These are phyloP conservation scores for Neolamprologus modestus DNA, from an alignment of 2,113 vertebrate genomes.

Conservation along the genomic window DNA sequence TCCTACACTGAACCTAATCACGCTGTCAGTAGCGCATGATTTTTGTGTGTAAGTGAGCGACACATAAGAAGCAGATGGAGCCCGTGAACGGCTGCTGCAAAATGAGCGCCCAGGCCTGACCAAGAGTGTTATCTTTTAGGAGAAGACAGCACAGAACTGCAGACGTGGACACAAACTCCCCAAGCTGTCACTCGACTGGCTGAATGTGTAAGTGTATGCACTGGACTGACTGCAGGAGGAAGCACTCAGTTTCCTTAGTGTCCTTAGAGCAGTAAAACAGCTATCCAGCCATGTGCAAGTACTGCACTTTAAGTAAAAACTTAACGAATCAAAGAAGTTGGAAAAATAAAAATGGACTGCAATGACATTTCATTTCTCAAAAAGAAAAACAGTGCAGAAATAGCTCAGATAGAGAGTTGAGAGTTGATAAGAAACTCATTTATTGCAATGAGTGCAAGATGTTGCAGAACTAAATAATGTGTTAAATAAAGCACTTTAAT, in stretches of 20 bases:
- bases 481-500: not conserved
- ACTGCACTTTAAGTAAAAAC: not conserved
- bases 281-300: not conserved
- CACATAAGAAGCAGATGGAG: not conserved
- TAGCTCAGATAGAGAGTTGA: not conserved
- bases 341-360: not conserved
- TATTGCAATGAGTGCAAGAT: not conserved
- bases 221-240: not conserved
- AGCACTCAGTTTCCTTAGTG: not conserved
- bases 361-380: not conserved
- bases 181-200: not conserved
- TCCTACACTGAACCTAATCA: not conserved
- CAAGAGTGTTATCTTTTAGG: slow-evolving; percentile 2
- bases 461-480: not conserved
- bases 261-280: not conserved
- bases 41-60: not conserved
- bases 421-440: not conserved
- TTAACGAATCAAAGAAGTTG: not conserved
- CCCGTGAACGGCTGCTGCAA: not conserved
- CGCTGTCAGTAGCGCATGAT: not conserved
- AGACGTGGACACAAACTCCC: slow-evolving; percentile 18
- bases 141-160: not conserved
- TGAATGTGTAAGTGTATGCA: not conserved
- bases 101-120: not conserved
- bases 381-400: not conserved